These are phyloP conservation scores for Callimorpha dominula DNA, from an alignment of 2,888 invertebrate genomes.

Conservation along the genomic window DNA sequence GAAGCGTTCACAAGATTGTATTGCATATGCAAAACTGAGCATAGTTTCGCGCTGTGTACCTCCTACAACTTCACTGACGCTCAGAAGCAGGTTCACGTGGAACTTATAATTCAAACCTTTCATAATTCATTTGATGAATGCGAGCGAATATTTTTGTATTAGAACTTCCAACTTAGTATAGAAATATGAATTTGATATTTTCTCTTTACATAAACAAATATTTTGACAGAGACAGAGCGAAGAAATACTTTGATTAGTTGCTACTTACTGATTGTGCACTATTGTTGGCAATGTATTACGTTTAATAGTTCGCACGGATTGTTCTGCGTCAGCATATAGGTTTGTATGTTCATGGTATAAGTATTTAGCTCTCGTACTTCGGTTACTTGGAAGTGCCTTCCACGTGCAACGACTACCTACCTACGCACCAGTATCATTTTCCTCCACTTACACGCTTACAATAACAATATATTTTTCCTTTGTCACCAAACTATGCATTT, in stretches of 20 bases:
- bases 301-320: constrained; percentile 50
- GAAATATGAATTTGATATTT: background rate
- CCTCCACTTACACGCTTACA: constrained; percentile 65
- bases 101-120: too few relatives aligned
- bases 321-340: constrained; percentile 49
- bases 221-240: background rate
- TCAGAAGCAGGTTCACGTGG: too few relatives aligned
- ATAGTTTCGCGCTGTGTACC: too few relatives aligned
- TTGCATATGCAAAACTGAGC: too few relatives aligned
- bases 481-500: constrained; percentile 57
- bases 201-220: background rate
- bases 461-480: constrained; percentile 67
- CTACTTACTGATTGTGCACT: constrained; percentile 50
- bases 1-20: too few relatives aligned
- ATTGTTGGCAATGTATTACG: constrained; percentile 59
- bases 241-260: background rate
- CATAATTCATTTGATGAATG: too few relatives aligned
- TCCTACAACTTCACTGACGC: too few relatives aligned
- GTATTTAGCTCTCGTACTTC: constrained; percentile 54
- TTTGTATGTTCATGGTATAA: constrained; percentile 47
- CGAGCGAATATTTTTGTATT: too few relatives aligned
- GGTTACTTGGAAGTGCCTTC: constrained; percentile 70
- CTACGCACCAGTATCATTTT: constrained; percentile 68
- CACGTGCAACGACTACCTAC: constrained; percentile 65
- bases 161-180: too few relatives aligned